Percentiles rank a stretch among this genome's conserved stretches.
These are phyloP conservation scores for Micromussa lordhowensis DNA, from an alignment of 92 coral and sea anemone species.

Conservation along the genomic window DNA sequence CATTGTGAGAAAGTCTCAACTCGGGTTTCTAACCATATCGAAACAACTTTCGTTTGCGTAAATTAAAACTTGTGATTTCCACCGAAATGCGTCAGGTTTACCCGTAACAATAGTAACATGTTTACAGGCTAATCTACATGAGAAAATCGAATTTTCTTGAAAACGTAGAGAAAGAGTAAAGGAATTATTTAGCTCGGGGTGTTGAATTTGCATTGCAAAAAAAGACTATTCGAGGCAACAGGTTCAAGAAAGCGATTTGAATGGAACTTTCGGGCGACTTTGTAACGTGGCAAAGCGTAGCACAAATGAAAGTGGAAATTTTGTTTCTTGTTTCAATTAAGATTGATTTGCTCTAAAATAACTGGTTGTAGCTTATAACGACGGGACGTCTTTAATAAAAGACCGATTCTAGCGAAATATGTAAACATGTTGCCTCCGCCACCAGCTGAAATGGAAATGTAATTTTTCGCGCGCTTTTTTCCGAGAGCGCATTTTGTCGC, in stretches of 20 bases:
- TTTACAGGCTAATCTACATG: constrained; percentile 8
- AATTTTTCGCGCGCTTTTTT: constrained; percentile 36
- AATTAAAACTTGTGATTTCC: background rate
- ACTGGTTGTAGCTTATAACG: constrained; percentile 27
- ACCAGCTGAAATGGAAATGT: constrained; percentile 48
- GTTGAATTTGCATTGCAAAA: constrained; percentile 7
- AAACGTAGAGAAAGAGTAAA: background rate
- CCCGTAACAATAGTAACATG: constrained; percentile 1
- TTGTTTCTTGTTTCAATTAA: constrained; percentile 47
- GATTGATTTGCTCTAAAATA: constrained; percentile 26
- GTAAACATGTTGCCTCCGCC: constrained; percentile 66
- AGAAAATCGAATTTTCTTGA: constrained; percentile 3
- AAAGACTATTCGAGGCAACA: background rate
- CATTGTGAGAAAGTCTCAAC: background rate
- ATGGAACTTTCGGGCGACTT: background rate
- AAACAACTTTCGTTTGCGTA: background rate
- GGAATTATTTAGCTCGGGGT: background rate
- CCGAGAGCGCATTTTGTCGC: background rate
- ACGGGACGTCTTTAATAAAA: constrained; percentile 37
- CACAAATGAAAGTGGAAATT: background rate
- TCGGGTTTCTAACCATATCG: background rate
- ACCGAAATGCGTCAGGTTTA: background rate
- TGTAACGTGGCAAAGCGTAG: background rate
- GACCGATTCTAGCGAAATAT: constrained; percentile 70
- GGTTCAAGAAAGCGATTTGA: background rate